Conservation (phyloP, 2,113 vertebrate species). For the Brachyistius frenatus region DNA sequence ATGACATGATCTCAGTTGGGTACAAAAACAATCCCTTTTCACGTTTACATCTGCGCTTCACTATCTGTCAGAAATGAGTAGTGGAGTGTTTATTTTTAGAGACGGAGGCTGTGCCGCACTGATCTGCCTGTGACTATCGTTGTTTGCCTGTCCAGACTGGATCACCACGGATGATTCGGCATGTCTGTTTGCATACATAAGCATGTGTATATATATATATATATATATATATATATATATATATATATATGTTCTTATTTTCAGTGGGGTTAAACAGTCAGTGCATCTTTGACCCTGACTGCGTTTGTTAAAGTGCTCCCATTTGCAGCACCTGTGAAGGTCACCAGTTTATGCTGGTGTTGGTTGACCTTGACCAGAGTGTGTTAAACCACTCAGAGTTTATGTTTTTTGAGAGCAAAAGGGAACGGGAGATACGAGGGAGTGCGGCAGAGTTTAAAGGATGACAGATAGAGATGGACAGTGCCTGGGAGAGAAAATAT, state of each 20-base stretch:
- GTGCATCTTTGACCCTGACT: slow-evolving; percentile 34
- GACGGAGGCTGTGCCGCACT: background rate
- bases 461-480: slow-evolving; percentile 11
- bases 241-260: slow-evolving; percentile 5
- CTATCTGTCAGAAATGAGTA: slow-evolving; percentile 45
- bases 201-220: background rate
- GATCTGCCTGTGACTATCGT: slow-evolving; percentile 20
- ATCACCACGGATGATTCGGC: slow-evolving; percentile 54
- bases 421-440: slow-evolving; percentile 9
- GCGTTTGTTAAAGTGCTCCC: slow-evolving; percentile 55
- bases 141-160: slow-evolving; percentile 41
- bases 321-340: slow-evolving; percentile 60
- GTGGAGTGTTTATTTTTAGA: slow-evolving; percentile 60
- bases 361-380: slow-evolving; percentile 71
- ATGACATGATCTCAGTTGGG: slow-evolving; percentile 68
- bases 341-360: slow-evolving; percentile 60
- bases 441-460: slow-evolving; percentile 20
- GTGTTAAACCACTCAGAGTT: slow-evolving; percentile 69
- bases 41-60: slow-evolving; percentile 45
- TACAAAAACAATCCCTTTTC: slow-evolving; percentile 69
- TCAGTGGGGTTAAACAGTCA: slow-evolving; percentile 23
- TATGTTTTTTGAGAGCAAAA: slow-evolving; percentile 56
- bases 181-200: slow-evolving; percentile 11
- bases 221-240: slow-evolving; percentile 1
- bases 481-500: background rate